Evolutionary conservation across 2,888 invertebrate species (phyloP).

Genomic region (Exephanes ischioxanthus): DNA sequence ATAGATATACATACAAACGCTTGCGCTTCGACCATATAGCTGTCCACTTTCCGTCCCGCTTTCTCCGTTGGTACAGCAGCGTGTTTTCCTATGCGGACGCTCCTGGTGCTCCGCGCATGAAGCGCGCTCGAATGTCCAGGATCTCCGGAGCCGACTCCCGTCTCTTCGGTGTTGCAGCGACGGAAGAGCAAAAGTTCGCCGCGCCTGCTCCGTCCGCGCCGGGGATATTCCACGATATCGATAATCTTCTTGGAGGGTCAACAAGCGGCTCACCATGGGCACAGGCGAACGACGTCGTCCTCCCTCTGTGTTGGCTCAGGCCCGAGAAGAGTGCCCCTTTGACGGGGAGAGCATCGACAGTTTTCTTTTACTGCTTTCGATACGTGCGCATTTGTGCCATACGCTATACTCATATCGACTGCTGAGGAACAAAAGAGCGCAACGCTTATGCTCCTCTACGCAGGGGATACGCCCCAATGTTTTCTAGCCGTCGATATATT

Average conservation of each 20-base stretch:
- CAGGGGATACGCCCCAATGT: neutral
- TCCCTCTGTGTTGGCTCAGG: neutral
- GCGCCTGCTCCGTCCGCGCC: slow-evolving; percentile 43
- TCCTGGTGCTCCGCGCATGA: neutral
- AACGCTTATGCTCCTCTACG: neutral
- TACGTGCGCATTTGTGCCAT: neutral
- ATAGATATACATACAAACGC: slow-evolving; percentile 53
- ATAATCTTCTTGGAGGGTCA: slow-evolving; percentile 56
- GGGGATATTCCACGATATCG: slow-evolving; percentile 50
- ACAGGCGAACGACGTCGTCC: neutral
- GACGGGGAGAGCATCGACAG: neutral
- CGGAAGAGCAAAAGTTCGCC: slow-evolving; percentile 54
- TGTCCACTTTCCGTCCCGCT: slow-evolving; percentile 50
- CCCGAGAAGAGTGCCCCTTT: neutral
- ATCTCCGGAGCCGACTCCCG: slow-evolving; percentile 15
- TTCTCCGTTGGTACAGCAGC: slow-evolving; percentile 21
- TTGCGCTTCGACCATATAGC: slow-evolving; percentile 52
- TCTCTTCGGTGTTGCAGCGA: slow-evolving; percentile 34
- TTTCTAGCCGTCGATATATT: neutral
- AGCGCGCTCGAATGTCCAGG: slow-evolving; percentile 35
- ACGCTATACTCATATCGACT: neutral
- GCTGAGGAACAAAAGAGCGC: neutral
- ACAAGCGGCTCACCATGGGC: slow-evolving; percentile 2
- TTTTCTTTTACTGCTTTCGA: neutral
- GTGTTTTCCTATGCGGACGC: slow-evolving; percentile 32